These are phyloP conservation scores for Ammodytes dubius DNA, from an alignment of 2,113 vertebrate species.

Conservation along the genomic window DNA sequence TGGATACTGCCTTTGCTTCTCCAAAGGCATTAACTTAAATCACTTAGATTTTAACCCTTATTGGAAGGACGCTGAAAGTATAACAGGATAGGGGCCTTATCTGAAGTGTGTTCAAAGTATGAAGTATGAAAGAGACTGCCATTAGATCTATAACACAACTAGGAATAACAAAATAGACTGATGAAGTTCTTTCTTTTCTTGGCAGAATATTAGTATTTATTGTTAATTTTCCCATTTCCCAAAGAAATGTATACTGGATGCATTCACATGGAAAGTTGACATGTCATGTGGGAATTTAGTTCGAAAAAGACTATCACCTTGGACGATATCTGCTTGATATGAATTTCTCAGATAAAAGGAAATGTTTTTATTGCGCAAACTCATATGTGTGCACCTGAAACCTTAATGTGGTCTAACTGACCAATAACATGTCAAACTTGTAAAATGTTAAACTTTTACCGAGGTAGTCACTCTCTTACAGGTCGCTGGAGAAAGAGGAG, in stretches of 20 bases:
- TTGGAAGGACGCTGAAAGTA: not conserved
- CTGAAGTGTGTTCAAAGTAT: not conserved
- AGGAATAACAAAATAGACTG: not conserved
- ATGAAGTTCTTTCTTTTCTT: no score
- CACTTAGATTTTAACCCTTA: not conserved
- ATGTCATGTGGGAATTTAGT: no score
- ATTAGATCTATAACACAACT: not conserved
- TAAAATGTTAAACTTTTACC: not conserved
- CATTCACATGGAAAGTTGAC: no score
- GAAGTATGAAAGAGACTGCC: no score
- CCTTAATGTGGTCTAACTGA: not conserved
- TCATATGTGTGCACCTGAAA: no score
- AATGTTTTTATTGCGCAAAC: no score
- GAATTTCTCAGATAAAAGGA: no score
- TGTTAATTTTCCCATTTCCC: not conserved
- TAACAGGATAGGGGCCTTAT: not conserved
- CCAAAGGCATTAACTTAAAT: not conserved
- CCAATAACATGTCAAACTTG: no score
- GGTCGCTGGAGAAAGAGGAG: constrained; percentile 89
- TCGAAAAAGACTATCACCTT: no score
- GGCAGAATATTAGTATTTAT: no score
- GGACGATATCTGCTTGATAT: no score
- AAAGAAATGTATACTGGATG: no score
- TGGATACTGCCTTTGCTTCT: not conserved
- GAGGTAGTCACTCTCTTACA: constrained; percentile 47